Base-by-base conservation (phyloP, 23 tunicate species). In the Halocynthia aurantium region DNA sequence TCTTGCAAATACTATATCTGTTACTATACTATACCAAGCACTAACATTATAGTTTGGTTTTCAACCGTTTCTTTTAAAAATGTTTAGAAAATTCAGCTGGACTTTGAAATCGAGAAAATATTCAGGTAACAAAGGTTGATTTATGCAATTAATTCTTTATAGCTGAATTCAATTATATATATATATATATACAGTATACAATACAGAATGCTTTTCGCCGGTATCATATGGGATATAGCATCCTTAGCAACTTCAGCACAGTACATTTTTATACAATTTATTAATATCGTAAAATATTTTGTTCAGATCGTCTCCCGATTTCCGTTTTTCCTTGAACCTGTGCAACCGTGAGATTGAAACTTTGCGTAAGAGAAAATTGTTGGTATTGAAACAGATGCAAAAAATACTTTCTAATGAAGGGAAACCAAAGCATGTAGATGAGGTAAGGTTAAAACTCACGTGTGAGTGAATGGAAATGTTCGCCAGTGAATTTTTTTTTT, bases 271-370 rank as follows among this genome's bases (percentile, higher is more conserved):
- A 31, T 31, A 31, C 44, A 31, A 31, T 31, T 31, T 0, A 0
- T 31, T 31, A 31, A 31, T 31, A 31, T 31, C 4, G 44, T 31
- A 31, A 31, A 31, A 31, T 31, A 31, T 4, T 31, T 31, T 31
- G 44, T 74, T 8, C 6, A 74, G 78, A 54, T 18, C 78, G 22
- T 15, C 15, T 21, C 78, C 78, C 19, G 78, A 74, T 53, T 74
- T 74, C 6, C 78, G 78, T 54, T 74, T 51, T 54, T 53, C 78
- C 17, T 54, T 74, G 15, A 74, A 74, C 22, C 13, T 52, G 10
- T 6, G 62, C 61, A 44, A 74, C 31, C 5, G 56, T 20, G 78
- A 74, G 56, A 55, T n/a, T 15, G 78, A 74, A 21, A 49, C 78
- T 54, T 8, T 74, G 17, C 19, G 60, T 11, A 74, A 18, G 56